Base-by-base conservation (phyloP, 2,797 vertebrate species). In the Myotis planiceps region DNA sequence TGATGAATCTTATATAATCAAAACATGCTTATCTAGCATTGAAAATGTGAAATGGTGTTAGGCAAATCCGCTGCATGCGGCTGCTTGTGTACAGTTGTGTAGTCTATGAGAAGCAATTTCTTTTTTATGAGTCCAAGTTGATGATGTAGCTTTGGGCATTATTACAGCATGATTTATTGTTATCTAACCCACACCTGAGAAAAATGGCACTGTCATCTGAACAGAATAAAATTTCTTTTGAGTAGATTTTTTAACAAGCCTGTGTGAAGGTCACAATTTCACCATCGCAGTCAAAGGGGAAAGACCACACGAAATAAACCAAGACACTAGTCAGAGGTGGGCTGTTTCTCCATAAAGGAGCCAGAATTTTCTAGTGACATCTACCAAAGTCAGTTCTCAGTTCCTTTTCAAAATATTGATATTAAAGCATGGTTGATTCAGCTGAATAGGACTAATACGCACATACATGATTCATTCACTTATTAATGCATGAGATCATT, bases 81-180 rank as follows among this genome's bases (percentile, higher is more conserved):
- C 72, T 72, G 78, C 32, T 39, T 92, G 42, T 16, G 34, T 21
- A 79, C 21, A 69, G 32, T 51, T 60, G 34, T 60, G 12, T 18
- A 47, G 13, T 15, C 83, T 80, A 49, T 27, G 5, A 51, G 55
- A 83, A 72, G 51, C 16, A 85, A 91, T 80, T 93, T 94, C 51
- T 93, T 72, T 71, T 94, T 84, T 68, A 92, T 42, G 90, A 96
- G 60, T 72, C 58, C 71, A 92, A 94, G 32, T 7, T 90, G 92
- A 90, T 89, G 86, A 68, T 94, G 81, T 51, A 55, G 80, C 85
- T 97, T 94, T 78, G 51, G 63, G 74, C 16, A 92, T 89, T 74
- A 96, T 76, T 72, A 55, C 18, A 39, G 60, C 12, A 47, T 91
- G 94, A 96, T 76, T 96, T 80, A 90, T 27, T 96, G 39, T 37